Percentiles rank a stretch among this genome's conserved stretches.
Evolutionary conservation across 2,797 vertebrate species (phyloP).

Genomic region (Linurgus olivaceus): DNA sequence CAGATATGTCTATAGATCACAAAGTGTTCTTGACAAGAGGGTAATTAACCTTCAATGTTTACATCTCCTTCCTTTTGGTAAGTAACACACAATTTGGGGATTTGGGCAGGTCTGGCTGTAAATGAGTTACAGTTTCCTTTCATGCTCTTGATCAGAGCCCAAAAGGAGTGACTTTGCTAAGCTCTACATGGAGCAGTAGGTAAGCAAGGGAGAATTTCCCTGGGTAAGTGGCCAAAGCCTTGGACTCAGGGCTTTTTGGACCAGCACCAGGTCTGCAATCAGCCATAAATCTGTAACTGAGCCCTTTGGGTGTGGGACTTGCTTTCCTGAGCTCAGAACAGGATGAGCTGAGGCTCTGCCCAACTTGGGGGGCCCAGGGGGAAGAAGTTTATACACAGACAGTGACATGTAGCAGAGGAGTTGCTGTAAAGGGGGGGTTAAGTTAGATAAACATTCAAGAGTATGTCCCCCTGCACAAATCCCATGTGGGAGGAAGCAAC

Average conservation of each 20-base stretch:
- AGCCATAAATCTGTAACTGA: neutral
- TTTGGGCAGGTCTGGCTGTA: neutral
- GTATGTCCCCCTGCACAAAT: neutral
- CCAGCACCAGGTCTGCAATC: neutral
- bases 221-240: neutral
- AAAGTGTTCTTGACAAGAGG: constrained; percentile 17
- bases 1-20: constrained; percentile 5
- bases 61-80: neutral
- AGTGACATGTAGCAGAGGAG: neutral
- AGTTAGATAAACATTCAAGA: neutral
- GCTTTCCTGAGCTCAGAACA: neutral
- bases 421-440: neutral
- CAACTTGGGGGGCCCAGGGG: neutral
- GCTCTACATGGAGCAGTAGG: neutral
- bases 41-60: constrained; percentile 38
- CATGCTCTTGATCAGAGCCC: neutral
- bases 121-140: neutral
- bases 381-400: neutral
- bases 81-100: neutral
- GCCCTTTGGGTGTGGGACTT: neutral
- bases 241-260: neutral
- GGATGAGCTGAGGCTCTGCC: neutral
- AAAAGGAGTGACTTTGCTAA: neutral
- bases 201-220: neutral
- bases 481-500: neutral